Evolutionary conservation across 2,113 vertebrate genomes (phyloP).

Genomic region (Phycodurus eques): DNA sequence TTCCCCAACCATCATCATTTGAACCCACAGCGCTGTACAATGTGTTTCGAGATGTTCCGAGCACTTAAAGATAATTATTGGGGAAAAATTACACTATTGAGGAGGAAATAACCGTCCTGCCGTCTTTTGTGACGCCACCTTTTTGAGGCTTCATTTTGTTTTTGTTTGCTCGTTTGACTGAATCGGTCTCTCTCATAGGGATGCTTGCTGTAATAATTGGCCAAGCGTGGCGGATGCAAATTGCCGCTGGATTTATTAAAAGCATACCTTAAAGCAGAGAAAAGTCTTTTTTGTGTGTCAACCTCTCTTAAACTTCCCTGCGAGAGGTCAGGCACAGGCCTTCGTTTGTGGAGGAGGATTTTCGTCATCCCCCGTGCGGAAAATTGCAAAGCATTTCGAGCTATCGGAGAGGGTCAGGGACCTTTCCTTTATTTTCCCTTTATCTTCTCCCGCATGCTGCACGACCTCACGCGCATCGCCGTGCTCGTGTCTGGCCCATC

Average conservation of each 20-base stretch:
- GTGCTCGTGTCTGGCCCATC: conserved; percentile 55
- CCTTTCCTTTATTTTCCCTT: conserved; percentile 78
- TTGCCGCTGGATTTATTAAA: conserved; percentile 73
- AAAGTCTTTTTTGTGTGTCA: conserved; percentile 65
- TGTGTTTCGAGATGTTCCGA: conserved; percentile 66
- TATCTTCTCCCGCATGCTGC: conserved; percentile 72
- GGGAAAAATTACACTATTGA: conserved; percentile 64
- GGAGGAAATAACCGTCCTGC: conserved; percentile 53
- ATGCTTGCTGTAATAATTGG: conserved; percentile 71
- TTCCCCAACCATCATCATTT: conserved; percentile 40
- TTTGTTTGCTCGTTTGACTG: conserved; percentile 60
- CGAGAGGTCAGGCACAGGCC: conserved; percentile 72
- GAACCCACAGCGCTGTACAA: conserved; percentile 38
- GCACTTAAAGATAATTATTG: conserved; percentile 77
- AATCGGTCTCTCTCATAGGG: conserved; percentile 64
- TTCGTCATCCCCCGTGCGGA: conserved; percentile 55
- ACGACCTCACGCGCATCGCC: conserved; percentile 68
- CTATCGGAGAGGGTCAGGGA: conserved; percentile 74
- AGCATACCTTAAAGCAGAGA: conserved; percentile 70
- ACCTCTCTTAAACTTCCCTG: conserved; percentile 71
- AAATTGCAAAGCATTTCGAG: conserved; percentile 74
- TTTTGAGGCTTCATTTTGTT: conserved; percentile 45
- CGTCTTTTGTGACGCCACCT: conserved; percentile 45
- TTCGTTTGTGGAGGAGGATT: conserved; percentile 74
- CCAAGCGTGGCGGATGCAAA: conserved; percentile 68